Evolutionary conservation across 2,113 vertebrate genomes (phyloP).

Genomic region (Labeo rohita): DNA sequence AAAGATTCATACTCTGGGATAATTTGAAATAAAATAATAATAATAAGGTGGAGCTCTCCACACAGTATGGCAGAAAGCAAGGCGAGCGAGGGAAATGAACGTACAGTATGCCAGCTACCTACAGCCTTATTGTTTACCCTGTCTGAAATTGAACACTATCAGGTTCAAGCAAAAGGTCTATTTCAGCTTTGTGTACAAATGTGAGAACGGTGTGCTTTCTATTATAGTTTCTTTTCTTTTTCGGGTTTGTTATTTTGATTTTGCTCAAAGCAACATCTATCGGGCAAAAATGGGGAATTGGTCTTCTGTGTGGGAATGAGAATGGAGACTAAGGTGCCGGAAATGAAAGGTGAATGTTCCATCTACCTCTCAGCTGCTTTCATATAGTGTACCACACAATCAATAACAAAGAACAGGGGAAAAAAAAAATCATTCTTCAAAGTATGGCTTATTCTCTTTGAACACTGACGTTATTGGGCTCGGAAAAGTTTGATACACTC

Average conservation of each 20-base stretch:
- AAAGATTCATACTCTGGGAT: slow-evolving; percentile 30
- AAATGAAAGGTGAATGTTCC: slow-evolving; percentile 61
- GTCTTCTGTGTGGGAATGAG: slow-evolving; percentile 37
- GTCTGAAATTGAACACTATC: slow-evolving; percentile 2
- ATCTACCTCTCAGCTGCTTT: slow-evolving; percentile 14
- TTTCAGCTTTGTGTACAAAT: slow-evolving; percentile 33
- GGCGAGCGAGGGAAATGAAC: neutral
- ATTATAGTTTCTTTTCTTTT: slow-evolving; percentile 14
- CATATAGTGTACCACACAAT: slow-evolving; percentile 45
- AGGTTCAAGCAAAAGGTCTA: slow-evolving; percentile 29
- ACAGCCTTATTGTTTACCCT: slow-evolving; percentile 22
- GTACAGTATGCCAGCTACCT: neutral
- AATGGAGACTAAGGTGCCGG: slow-evolving; percentile 49
- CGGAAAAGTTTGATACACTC: slow-evolving; percentile 58
- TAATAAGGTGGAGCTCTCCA: slow-evolving; percentile 29
- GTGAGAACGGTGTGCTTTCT: slow-evolving; percentile 25
- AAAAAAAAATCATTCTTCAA: slow-evolving; percentile 56
- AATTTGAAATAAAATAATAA: slow-evolving; percentile 36
- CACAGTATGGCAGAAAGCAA: neutral
- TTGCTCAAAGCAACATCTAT: slow-evolving; percentile 36
- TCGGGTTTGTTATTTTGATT: slow-evolving; percentile 30
- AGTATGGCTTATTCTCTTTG: slow-evolving; percentile 67
- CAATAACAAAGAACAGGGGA: slow-evolving; percentile 54
- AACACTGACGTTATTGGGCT: slow-evolving; percentile 58
- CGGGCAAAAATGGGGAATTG: slow-evolving; percentile 10